phyloP scores from a whole-genome alignment of 2,888 invertebrate species.

The Tenthredo livida region DNA sequence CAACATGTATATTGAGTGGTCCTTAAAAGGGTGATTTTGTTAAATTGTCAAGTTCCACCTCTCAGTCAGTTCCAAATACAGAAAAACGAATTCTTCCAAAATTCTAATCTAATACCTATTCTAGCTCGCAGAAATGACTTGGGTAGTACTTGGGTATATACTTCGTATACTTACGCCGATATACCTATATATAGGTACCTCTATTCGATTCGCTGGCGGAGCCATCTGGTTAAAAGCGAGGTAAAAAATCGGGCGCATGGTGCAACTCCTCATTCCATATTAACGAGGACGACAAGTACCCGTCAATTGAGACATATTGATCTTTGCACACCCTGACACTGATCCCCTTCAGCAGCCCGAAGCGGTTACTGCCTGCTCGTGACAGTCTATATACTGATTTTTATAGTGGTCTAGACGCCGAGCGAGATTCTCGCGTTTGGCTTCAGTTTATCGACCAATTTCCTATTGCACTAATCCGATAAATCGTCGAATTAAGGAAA shows the following conservation, averaged over 20 bases:
- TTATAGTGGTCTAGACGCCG: slow-evolving; percentile 32
- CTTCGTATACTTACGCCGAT: background rate
- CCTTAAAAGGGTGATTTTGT: background rate
- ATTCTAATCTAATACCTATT: background rate
- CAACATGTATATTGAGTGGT: too few species aligned
- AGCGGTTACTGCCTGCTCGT: slow-evolving; percentile 37
- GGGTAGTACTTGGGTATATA: background rate
- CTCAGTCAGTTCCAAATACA: too few species aligned
- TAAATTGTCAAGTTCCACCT: too few species aligned
- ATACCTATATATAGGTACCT: background rate
- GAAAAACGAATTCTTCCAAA: too few species aligned
- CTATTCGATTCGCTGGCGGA: background rate
- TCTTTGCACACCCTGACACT: slow-evolving; percentile 50
- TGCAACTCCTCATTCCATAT: slow-evolving; percentile 34
- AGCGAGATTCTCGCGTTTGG: slow-evolving; percentile 20
- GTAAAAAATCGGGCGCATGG: background rate
- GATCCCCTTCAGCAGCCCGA: slow-evolving; percentile 44
- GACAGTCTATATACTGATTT: slow-evolving; percentile 39
- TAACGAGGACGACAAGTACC: slow-evolving; percentile 47
- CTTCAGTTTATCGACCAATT: slow-evolving; percentile 21
- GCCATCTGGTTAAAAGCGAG: background rate
- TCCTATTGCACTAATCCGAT: background rate
- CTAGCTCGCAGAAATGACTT: background rate
- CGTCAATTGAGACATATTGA: slow-evolving; percentile 52
- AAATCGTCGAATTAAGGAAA: background rate